Evolutionary conservation across 2,797 vertebrate genomes (phyloP).

Genomic region (Columba guinea): DNA sequence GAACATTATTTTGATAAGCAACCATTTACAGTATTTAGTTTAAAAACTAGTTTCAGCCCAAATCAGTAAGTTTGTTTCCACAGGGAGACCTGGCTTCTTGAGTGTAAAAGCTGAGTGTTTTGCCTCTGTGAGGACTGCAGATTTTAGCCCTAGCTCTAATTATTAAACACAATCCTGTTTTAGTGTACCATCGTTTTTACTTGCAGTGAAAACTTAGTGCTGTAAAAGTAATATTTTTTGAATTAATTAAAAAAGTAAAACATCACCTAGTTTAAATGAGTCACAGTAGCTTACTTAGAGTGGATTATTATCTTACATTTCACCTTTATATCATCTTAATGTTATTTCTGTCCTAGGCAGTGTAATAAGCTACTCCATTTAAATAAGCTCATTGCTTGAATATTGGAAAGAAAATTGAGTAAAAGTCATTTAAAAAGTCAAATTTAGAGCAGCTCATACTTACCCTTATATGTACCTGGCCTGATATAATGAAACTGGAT

Average conservation of each 20-base stretch:
- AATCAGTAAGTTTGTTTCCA: background rate
- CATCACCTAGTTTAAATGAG: slow-evolving; percentile 22
- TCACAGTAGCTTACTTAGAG: background rate
- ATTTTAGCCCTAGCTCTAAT: background rate
- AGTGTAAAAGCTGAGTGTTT: background rate
- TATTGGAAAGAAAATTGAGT: slow-evolving; percentile 10
- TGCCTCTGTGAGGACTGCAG: background rate
- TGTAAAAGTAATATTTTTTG: background rate
- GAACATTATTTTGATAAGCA: background rate
- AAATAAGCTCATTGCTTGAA: slow-evolving; percentile 25
- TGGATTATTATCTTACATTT: slow-evolving; percentile 31
- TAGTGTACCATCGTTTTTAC: background rate
- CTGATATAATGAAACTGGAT: background rate
- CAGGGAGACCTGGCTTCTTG: background rate
- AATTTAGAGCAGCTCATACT: background rate
- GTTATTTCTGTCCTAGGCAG: slow-evolving; percentile 16
- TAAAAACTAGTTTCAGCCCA: background rate
- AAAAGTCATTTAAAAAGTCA: slow-evolving; percentile 16
- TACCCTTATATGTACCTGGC: background rate
- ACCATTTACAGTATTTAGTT: background rate
- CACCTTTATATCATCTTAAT: slow-evolving; percentile 37
- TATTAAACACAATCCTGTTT: background rate
- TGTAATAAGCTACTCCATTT: slow-evolving; percentile 27
- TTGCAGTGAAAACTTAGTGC: background rate
- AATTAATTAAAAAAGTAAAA: slow-evolving; percentile 47